A percentile compares a stretch with the other conserved stretches of the same genome.
Evolutionary conservation across 2,888 invertebrate genomes (phyloP).

Genomic region (Diaphora mendica): DNA sequence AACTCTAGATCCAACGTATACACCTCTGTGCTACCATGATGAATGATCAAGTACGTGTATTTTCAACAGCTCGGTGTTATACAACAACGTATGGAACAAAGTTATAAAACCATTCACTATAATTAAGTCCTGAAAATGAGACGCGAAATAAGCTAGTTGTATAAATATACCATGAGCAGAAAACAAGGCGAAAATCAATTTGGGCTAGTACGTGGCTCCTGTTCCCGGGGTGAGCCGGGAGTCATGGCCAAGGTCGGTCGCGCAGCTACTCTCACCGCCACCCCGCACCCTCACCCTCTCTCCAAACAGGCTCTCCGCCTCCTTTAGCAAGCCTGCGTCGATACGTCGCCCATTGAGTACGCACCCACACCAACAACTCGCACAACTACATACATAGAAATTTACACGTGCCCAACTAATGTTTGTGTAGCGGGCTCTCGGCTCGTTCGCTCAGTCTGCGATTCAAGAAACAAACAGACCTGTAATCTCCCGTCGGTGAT

Average conservation of each 20-base stretch:
- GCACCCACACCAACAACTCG: constrained; percentile 52
- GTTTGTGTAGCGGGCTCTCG: constrained; percentile 39
- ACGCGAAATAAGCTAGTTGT: background rate
- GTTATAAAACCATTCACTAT: background rate
- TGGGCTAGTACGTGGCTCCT: constrained; percentile 65
- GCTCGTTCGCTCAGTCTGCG: constrained; percentile 28
- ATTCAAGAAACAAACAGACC: constrained; percentile 52
- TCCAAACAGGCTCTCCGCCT: constrained; percentile 36
- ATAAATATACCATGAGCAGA: constrained; percentile 16
- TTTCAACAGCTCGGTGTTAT: background rate
- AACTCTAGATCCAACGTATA: too few species aligned
- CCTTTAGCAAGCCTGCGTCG: constrained; percentile 56
- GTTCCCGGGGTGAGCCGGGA: constrained; percentile 66
- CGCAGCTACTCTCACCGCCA: constrained; percentile 51
- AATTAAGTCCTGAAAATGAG: background rate
- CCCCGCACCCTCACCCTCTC: constrained; percentile 31
- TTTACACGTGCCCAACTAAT: constrained; percentile 53
- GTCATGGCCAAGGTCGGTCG: constrained; percentile 85
- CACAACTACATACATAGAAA: constrained; percentile 28
- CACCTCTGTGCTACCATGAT: too few species aligned
- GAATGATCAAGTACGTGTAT: constrained; percentile 32
- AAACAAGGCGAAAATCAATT: constrained; percentile 72
- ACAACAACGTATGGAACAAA: background rate
- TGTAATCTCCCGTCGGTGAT: constrained; percentile 43
- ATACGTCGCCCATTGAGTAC: constrained; percentile 72